These are phyloP conservation scores for Rhingia campestris DNA, from an alignment of 2,888 invertebrate species.

Conservation along the genomic window DNA sequence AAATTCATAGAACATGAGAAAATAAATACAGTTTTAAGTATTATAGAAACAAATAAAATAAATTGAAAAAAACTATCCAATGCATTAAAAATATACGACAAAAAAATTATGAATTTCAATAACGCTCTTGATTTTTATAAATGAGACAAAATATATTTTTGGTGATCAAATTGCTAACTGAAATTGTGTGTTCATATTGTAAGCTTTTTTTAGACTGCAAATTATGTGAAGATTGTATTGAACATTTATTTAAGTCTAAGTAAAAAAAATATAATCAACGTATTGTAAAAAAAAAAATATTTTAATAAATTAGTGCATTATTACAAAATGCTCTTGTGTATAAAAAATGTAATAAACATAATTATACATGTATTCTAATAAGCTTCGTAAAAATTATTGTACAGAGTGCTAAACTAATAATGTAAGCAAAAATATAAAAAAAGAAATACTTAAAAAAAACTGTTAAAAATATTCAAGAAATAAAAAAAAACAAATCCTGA, in stretches of 20 bases:
- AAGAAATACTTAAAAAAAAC: neutral
- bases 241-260: neutral
- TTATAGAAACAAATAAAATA: too few species aligned
- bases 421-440: too few species aligned
- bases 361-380: neutral
- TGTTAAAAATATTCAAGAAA: neutral
- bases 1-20: too few species aligned
- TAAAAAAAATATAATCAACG: neutral
- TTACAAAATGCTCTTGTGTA: neutral
- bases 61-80: too few species aligned
- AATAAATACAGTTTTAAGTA: too few species aligned
- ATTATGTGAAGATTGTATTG: neutral
- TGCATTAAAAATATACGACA: too few species aligned
- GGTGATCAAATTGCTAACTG: slow-evolving; percentile 37
- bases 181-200: slow-evolving; percentile 56
- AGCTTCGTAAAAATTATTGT: too few species aligned
- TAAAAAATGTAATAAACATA: neutral
- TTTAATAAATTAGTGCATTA: neutral
- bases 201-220: slow-evolving; percentile 29
- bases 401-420: too few species aligned
- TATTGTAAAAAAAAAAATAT: neutral
- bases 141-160: slow-evolving; percentile 9
- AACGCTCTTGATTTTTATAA: neutral
- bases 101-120: neutral
- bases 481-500: neutral